Percentiles rank a stretch among this genome's conserved stretches.
Conservation (phyloP, 2,888 invertebrate species). For the Prionchulus punctatus region DNA sequence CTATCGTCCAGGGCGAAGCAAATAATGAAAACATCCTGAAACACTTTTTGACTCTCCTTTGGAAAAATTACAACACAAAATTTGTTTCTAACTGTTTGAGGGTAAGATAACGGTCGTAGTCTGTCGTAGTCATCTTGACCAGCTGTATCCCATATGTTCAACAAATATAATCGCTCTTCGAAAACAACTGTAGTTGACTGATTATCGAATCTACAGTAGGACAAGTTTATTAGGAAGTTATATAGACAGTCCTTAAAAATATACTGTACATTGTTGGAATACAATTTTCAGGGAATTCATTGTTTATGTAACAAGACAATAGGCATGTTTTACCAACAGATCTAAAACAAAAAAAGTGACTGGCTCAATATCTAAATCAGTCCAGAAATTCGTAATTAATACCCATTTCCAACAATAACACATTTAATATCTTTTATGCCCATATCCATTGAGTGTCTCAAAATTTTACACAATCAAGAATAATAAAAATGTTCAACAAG, state of each 20-base stretch:
- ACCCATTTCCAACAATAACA: too few species aligned
- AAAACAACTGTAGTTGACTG: slow-evolving; percentile 99
- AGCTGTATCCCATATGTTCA: slow-evolving; percentile 89
- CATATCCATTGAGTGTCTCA: too few species aligned
- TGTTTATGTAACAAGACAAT: slow-evolving; percentile 96
- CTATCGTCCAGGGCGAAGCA: slow-evolving; percentile 98
- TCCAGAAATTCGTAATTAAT: too few species aligned
- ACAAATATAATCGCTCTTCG: slow-evolving; percentile 89
- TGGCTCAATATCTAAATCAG: too few species aligned
- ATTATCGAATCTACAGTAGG: slow-evolving; percentile 63
- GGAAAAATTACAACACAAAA: too few species aligned
- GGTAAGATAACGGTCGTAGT: slow-evolving; percentile 83
- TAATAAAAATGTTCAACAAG: too few species aligned
- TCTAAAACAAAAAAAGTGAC: slow-evolving; percentile 18
- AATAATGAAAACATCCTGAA: slow-evolving; percentile 79
- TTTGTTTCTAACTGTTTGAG: slow-evolving; percentile 64
- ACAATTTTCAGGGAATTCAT: slow-evolving; percentile 98
- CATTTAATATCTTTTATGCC: too few species aligned
- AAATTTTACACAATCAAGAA: too few species aligned
- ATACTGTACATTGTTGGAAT: slow-evolving; percentile 81
- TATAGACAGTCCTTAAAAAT: background rate
- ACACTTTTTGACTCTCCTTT: too few species aligned
- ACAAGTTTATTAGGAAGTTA: background rate
- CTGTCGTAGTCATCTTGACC: slow-evolving; percentile 95
- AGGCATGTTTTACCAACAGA: slow-evolving; percentile 78